A percentile compares a stretch with the other conserved stretches of the same genome.
Conservation (phyloP, 1,140 invertebrate genomes). For the Pissodes strobi region DNA sequence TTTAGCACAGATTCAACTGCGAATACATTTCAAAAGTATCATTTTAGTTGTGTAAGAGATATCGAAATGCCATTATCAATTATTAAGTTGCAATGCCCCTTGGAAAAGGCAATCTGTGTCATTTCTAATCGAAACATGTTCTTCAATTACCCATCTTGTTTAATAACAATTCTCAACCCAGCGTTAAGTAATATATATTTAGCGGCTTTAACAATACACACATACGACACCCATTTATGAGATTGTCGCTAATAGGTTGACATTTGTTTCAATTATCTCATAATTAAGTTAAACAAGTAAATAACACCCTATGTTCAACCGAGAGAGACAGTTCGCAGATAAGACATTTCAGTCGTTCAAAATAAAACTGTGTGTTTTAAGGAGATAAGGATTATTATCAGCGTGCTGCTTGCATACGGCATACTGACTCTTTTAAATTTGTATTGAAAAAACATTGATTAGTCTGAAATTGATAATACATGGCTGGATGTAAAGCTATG, state of each 20-base stretch:
- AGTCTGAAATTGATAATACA: too few species aligned
- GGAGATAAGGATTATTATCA: conserved; percentile 11
- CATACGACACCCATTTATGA: conserved; percentile 1
- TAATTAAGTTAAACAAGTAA: conserved; percentile 38
- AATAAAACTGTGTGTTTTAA: conserved; percentile 19
- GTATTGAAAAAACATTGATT: too few species aligned
- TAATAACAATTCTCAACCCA: not conserved
- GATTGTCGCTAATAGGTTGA: conserved; percentile 28
- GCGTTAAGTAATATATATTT: conserved; percentile 1
- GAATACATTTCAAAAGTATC: too few species aligned
- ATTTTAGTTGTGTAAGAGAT: too few species aligned
- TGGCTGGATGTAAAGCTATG: too few species aligned
- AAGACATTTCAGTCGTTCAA: not conserved
- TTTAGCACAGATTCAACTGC: too few species aligned
- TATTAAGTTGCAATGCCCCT: too few species aligned
- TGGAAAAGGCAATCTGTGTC: too few species aligned
- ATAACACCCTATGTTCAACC: conserved; percentile 29
- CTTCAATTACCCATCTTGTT: too few species aligned
- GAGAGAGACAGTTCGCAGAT: conserved; percentile 18
- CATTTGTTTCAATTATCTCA: conserved; percentile 37
- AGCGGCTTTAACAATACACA: not conserved
- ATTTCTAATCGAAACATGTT: too few species aligned
- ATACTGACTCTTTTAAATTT: too few species aligned
- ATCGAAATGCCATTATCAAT: too few species aligned
- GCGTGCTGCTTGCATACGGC: not conserved